phyloP scores from a whole-genome alignment of 2,888 invertebrate genomes.

The Euplagia quadripunctaria region DNA sequence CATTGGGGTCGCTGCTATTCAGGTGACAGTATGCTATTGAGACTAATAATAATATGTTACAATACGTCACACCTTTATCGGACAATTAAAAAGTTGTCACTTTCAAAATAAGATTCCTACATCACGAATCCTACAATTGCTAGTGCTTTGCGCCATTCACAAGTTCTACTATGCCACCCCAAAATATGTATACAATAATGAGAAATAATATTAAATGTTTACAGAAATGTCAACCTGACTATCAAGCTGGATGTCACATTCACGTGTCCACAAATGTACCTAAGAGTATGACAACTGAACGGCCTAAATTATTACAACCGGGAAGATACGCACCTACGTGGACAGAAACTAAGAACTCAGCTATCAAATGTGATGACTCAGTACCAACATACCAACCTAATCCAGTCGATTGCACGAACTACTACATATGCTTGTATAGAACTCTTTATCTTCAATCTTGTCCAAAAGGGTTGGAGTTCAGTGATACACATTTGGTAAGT shows the following conservation, averaged over 20 bases:
- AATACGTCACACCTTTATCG: too few relatives aligned
- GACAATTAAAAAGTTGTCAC: too few relatives aligned
- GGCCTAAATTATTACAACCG: neutral
- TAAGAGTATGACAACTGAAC: neutral
- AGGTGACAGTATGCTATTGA: too few relatives aligned
- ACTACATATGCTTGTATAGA: neutral
- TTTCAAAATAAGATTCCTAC: too few relatives aligned
- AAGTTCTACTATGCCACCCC: too few relatives aligned
- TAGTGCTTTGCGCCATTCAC: too few relatives aligned
- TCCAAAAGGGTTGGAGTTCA: neutral
- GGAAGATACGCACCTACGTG: neutral
- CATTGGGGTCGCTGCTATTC: too few relatives aligned
- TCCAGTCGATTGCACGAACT: neutral
- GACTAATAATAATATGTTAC: too few relatives aligned
- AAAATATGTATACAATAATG: too few relatives aligned
- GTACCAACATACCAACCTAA: neutral
- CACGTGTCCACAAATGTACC: neutral
- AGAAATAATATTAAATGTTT: constrained; percentile 2
- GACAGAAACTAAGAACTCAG: neutral
- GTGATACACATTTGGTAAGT: neutral
- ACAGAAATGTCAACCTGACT: constrained; percentile 26
- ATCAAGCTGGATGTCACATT: constrained; percentile 14
- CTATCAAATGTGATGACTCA: neutral
- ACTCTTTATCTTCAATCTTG: neutral
- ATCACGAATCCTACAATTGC: too few relatives aligned